A percentile compares a stretch with the other conserved stretches of the same genome.
Evolutionary conservation across 2,888 invertebrate genomes (phyloP).

Genomic region (Myathropa florea): DNA sequence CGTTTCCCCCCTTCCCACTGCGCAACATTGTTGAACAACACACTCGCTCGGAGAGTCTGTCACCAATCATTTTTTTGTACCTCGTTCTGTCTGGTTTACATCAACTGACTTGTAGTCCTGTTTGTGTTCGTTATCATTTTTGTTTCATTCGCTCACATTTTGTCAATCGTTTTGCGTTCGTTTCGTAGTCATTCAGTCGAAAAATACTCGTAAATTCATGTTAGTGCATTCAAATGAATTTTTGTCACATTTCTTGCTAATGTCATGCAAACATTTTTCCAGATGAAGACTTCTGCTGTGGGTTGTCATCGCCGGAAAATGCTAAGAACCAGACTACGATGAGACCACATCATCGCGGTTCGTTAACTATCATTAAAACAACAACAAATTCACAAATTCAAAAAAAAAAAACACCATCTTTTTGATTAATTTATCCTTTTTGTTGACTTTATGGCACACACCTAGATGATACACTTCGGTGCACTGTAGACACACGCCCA

Average conservation of each 20-base stretch:
- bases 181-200: conserved; percentile 44
- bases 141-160: background rate
- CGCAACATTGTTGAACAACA: background rate
- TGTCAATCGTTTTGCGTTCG: conserved; percentile 26
- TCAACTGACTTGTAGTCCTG: too few species aligned
- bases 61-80: background rate
- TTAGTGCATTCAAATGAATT: conserved; percentile 54
- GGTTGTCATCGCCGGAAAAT: conserved; percentile 89
- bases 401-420: background rate
- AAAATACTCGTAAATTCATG: conserved; percentile 29
- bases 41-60: background rate
- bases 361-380: conserved; percentile 72
- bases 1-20: background rate
- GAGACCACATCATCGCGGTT: conserved; percentile 81
- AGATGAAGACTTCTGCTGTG: conserved; percentile 95
- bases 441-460: conserved; percentile 31
- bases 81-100: too few species aligned
- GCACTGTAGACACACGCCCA: conserved; percentile 43
- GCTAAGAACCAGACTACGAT: conserved; percentile 85
- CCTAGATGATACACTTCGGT: background rate
- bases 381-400: background rate
- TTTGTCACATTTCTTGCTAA: conserved; percentile 54
- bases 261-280: conserved; percentile 80
- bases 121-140: background rate
- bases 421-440: conserved; percentile 21